A percentile compares a stretch with the other conserved stretches of the same genome.
Evolutionary conservation across 1,140 invertebrate species (phyloP).

Genomic region (Diorhabda elongata): DNA sequence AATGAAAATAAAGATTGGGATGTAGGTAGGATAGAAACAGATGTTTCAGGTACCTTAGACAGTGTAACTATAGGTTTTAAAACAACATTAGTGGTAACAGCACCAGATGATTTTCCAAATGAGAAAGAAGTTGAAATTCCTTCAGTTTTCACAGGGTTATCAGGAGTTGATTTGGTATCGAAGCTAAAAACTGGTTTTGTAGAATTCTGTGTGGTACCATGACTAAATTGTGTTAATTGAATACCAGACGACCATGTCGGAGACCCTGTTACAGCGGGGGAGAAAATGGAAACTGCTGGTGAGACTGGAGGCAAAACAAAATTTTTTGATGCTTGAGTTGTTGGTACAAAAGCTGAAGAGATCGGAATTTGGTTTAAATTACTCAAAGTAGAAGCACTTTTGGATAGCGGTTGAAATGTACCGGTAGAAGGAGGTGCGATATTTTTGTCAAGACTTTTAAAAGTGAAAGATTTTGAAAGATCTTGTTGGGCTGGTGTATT

Average conservation of each 20-base stretch:
- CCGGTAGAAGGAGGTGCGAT: background rate
- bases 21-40: too few relatives aligned
- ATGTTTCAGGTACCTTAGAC: too few relatives aligned
- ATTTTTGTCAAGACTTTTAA: background rate
- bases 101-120: conserved; percentile 4
- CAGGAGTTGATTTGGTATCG: background rate
- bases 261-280: background rate
- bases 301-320: background rate
- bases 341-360: conserved; percentile 22
- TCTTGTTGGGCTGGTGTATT: conserved; percentile 9
- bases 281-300: background rate
- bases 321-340: conserved; percentile 10
- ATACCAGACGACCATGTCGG: background rate
- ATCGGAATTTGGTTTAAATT: conserved; percentile 6
- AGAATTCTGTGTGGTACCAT: background rate
- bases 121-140: conserved; percentile 3
- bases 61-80: background rate
- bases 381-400: conserved; percentile 1
- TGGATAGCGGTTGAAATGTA: background rate
- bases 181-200: conserved; percentile 2
- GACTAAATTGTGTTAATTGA: background rate
- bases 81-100: background rate
- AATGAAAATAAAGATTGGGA: too few relatives aligned
- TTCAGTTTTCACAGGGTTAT: too few relatives aligned
- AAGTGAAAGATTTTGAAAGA: conserved; percentile 6